Percentiles rank a stretch among this genome's conserved stretches.
Conservation (phyloP, 1,140 invertebrate species). For the Heliconius congener region DNA sequence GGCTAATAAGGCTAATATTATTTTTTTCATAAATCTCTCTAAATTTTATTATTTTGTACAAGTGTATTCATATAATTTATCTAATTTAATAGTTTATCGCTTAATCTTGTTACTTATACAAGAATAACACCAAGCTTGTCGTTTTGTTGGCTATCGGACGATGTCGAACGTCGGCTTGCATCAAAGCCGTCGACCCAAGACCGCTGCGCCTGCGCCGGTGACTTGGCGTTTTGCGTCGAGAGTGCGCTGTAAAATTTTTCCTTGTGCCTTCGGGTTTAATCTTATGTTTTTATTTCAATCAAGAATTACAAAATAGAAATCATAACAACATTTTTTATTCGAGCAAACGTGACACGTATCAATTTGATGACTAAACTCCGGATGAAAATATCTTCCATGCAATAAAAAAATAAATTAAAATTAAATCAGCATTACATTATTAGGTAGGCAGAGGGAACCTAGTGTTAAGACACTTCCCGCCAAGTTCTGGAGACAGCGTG, state of each 20-base stretch:
- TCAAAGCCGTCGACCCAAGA: slow-evolving; percentile 64
- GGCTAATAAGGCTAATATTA: not conserved
- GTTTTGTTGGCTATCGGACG: slow-evolving; percentile 75
- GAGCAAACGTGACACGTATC: not conserved
- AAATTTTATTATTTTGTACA: not conserved
- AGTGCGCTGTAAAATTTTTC: slow-evolving; percentile 60
- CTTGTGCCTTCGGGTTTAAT: slow-evolving; percentile 51
- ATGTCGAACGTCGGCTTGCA: slow-evolving; percentile 75
- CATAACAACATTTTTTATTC: slow-evolving; percentile 35
- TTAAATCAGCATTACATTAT: no score
- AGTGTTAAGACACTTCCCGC: no score
- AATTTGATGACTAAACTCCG: not conserved
- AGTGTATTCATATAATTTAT: not conserved
- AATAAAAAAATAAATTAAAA: no score
- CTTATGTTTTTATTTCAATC: slow-evolving; percentile 40
- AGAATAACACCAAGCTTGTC: slow-evolving; percentile 51
- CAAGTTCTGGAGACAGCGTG: no score
- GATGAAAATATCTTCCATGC: slow-evolving; percentile 14
- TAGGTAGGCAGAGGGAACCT: no score
- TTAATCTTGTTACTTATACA: slow-evolving; percentile 43
- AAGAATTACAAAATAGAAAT: slow-evolving; percentile 39
- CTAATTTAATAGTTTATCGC: slow-evolving; percentile 31
- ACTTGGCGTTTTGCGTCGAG: slow-evolving; percentile 67
- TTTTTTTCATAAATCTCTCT: not conserved
- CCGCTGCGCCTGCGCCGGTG: slow-evolving; percentile 66